These are phyloP conservation scores for Caenorhabditis sp. DNA, from an alignment of 2,888 invertebrate genomes.

Conservation along the genomic window DNA sequence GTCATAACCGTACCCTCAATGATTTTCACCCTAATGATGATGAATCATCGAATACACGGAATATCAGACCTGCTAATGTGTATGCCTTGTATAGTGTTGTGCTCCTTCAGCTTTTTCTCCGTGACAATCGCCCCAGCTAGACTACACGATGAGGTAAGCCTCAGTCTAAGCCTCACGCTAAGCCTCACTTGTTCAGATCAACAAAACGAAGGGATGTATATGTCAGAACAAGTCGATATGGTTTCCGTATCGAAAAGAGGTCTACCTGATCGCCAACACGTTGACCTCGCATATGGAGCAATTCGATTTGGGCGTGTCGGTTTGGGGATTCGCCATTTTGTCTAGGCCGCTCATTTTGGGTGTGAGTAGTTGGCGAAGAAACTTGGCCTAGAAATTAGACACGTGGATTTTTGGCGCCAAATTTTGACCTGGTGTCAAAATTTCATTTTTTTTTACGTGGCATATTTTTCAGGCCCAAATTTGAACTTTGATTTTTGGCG, in stretches of 20 bases:
- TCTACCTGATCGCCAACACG: slow-evolving; percentile 48
- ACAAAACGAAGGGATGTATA: slow-evolving; percentile 57
- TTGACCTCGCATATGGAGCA: slow-evolving; percentile 55
- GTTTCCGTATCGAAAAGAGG: slow-evolving; percentile 50
- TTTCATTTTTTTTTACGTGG: too few relatives aligned
- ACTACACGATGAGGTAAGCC: slow-evolving; percentile 48
- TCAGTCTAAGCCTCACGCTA: too few relatives aligned
- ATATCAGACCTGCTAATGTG: slow-evolving; percentile 42
- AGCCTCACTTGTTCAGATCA: slow-evolving; percentile 75
- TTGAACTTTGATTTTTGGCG: too few relatives aligned
- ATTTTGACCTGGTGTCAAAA: too few relatives aligned
- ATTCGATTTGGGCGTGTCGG: slow-evolving; percentile 53
- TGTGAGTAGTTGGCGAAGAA: too few relatives aligned
- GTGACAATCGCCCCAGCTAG: slow-evolving; percentile 50
- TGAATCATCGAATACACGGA: slow-evolving; percentile 46
- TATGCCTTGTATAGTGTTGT: slow-evolving; percentile 42
- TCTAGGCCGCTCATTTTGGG: slow-evolving; percentile 45
- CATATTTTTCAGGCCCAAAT: too few relatives aligned
- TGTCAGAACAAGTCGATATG: slow-evolving; percentile 54
- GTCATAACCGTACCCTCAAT: slow-evolving; percentile 42
- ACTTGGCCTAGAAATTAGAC: too few relatives aligned
- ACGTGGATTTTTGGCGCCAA: too few relatives aligned
- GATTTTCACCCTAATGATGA: slow-evolving; percentile 52
- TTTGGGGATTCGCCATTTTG: slow-evolving; percentile 55
- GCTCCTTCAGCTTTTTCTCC: slow-evolving; percentile 46